These are phyloP conservation scores for Chrysocyon brachyurus DNA, from an alignment of 2,797 vertebrate species.

Conservation along the genomic window DNA sequence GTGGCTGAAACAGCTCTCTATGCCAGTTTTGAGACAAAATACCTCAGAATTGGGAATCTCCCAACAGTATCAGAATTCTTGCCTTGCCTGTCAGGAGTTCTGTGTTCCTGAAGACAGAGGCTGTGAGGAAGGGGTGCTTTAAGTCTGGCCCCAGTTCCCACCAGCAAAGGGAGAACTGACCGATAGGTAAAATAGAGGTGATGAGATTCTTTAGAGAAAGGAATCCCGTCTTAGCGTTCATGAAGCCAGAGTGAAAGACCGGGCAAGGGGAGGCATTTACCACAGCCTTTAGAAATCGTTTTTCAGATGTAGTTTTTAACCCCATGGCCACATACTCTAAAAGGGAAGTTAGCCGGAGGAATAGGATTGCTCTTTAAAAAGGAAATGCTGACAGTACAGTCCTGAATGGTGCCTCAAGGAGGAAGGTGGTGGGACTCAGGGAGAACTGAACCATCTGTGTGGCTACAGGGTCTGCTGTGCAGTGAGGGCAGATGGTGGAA, in stretches of 20 bases:
- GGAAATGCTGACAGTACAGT: slow-evolving; percentile 10
- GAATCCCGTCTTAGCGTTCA: neutral
- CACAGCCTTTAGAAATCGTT: neutral
- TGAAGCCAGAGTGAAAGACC: neutral
- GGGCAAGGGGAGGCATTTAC: neutral
- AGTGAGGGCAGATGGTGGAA: neutral
- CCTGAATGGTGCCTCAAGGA: neutral
- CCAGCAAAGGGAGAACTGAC: neutral
- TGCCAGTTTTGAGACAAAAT: neutral
- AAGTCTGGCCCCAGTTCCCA: neutral
- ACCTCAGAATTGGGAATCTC: neutral
- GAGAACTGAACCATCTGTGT: neutral
- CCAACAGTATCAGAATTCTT: neutral
- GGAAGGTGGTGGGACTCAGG: neutral
- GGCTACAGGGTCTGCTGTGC: neutral
- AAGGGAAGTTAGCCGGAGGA: slow-evolving; percentile 33
- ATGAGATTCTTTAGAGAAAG: neutral
- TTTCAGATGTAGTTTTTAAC: slow-evolving; percentile 26
- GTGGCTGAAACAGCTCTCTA: neutral
- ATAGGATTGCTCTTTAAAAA: slow-evolving; percentile 31
- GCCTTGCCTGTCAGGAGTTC: neutral
- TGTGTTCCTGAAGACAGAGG: neutral
- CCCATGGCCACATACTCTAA: neutral
- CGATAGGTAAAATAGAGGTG: neutral
- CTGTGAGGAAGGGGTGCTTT: neutral